Conservation (phyloP, 2,888 invertebrate genomes). For the Acrocyrtus sp. region DNA sequence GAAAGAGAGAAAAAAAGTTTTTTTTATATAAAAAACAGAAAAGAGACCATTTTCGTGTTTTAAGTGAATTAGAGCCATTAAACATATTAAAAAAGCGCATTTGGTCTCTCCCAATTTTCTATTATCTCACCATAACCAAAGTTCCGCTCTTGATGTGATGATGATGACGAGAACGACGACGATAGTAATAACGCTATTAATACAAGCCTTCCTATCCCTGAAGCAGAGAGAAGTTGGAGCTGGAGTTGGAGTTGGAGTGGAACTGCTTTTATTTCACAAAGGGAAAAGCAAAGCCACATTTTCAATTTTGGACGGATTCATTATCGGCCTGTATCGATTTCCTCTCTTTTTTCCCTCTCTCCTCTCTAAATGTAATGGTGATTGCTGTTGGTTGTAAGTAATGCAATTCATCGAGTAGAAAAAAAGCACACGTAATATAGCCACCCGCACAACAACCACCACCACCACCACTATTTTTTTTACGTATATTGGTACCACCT, state of each 20-base stretch:
- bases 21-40: no score
- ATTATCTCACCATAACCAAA: constrained; percentile 49
- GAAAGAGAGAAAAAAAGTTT: constrained; percentile 7
- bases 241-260: no score
- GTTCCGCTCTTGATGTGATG: constrained; percentile 44
- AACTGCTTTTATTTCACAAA: constrained; percentile 23
- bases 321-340: constrained; percentile 51
- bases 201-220: constrained; percentile 9
- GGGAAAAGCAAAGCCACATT: constrained; percentile 44
- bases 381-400: neutral
- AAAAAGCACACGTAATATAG: no score
- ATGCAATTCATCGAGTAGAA: neutral
- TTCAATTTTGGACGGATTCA: constrained; percentile 51
- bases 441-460: no score
- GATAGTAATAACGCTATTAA: constrained; percentile 1
- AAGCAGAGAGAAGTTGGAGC: no score
- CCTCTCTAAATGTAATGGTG: no score
- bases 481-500: no score
- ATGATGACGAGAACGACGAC: no score
- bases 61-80: constrained; percentile 52
- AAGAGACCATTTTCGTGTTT: constrained; percentile 51
- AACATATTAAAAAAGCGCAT: constrained; percentile 52
- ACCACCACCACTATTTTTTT: no score
- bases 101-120: constrained; percentile 53
- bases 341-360: no score